Evolutionary conservation across 53 echinoderm and acorn worm species (phyloP), one percentile per base, ranked within the genome.

Genomic region (Echinometra lucunter): DNA sequence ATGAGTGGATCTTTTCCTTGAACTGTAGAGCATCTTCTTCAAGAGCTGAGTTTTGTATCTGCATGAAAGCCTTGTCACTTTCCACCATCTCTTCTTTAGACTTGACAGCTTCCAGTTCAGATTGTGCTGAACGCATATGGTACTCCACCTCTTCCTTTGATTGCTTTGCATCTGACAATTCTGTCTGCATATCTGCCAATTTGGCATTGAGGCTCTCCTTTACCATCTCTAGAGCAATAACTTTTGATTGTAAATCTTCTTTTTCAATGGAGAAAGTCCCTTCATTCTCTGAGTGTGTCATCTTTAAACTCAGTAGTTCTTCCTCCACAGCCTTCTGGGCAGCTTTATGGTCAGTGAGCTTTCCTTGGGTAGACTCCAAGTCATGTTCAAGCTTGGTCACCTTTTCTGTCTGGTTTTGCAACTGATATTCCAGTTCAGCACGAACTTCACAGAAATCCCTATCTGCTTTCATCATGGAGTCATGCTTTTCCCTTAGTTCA

Each of bases 361-460:
- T 94, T 45, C 18, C 40, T 80, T 91, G 75, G 72, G 38, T 91
- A 74, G 81, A 53, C 19, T 93, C 82, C 80, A 96, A 63, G 34
- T 97, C 94, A 37, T 81, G 67, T 49, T 74, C 88, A n/a, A 89
- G 66, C 42, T 58, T 80, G 37, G 74, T 53, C 63, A 53, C 9
- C 66, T 89, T 92, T 42, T 89, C 56, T 45, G 45, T 56, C 60
- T 93, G 90, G 37, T 28, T 60, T 60, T 66, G 42, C 37, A 97
- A 56, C 44, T 96, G 66, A 37, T 57, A 44, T 75, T 96, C 96
- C 45, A 97, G 93, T 70, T 97, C 97, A 80, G 58, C 66, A 72
- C 97, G 92, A 21, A 95, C 88, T 8, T 95, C 67, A 35, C 55
- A 55, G 83, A 90, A 78, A 38, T 96, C 97, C 34, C 28, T 93